Evolutionary conservation across 2,113 vertebrate genomes (phyloP), one percentile per base, ranked within the genome.

Genomic region (Oreotrochilus melanogaster): DNA sequence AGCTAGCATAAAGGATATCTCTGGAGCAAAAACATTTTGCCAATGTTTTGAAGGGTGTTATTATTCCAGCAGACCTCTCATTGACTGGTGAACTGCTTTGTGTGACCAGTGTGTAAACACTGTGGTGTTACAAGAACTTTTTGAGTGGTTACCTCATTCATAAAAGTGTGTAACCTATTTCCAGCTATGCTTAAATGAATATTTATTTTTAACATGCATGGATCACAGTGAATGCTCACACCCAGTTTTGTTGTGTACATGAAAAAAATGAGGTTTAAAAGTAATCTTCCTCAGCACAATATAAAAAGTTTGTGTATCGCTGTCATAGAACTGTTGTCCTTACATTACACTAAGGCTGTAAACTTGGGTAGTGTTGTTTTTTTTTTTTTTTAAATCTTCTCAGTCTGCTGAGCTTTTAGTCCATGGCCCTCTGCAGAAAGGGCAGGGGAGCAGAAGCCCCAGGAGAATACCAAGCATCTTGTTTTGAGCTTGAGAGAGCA

Each of bases 301-400:
- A 18, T 30, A 50, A 27, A 23, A 65, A 0, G 2, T 24, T 88
- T 73, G 2, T 7, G 0, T 66, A 7, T 67, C 7, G 0, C 10
- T 61, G 0, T 73, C 22, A 10, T 31, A 25, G 66, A 75, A 15
- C 30, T 60, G 0, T 33, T 6, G 1, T 88, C 35, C 27, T 88
- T 47, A 43, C 7, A 7, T 5, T 39, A 43, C 8, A 7, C 5
- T 39, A 12, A 11, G 45, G 28, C 42, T 85, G 2, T 80, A 37
- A 69, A 33, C 14, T 61, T 65, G 30, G 18, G 13, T 66, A n/a
- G 27, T 39, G 10, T 72, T 39, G 10, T 72, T 57, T 16, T 47
- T 45, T 18, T 51, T 16, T 39, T 8, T 5, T 72, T 57, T 51
- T 14, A 66, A 88, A 89, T 58, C 33, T 72, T 3, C 33, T 70